These are phyloP conservation scores for human DNA, from an alignment of 2,113 vertebrate genomes.

Conservation along the genomic window GRCh38 chr9:27898001-27898500, in stretches of 20 bases:
- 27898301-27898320: neutral
- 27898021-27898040: slow-evolving; percentile 17
- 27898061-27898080: slow-evolving; percentile 41
- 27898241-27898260: neutral
- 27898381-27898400: neutral
- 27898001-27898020: slow-evolving; percentile 10
- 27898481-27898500: neutral
- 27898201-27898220: neutral
- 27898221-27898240: neutral
- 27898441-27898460: neutral
- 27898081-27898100: neutral
- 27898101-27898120: slow-evolving; percentile 4
- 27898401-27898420: neutral
- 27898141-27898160: neutral
- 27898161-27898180: neutral
- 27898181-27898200: slow-evolving; percentile 10
- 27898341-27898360: neutral
- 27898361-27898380: neutral
- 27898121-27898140: slow-evolving; percentile 4
- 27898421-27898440: neutral
- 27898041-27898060: slow-evolving; percentile 21
- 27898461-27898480: neutral
- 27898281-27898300: neutral
- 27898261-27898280: neutral
- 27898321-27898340: neutral